A percentile compares a stretch with the other conserved stretches of the same genome.
phyloP scores from a whole-genome alignment of 2,888 invertebrate species.

The Drosophila barbarae region DNA sequence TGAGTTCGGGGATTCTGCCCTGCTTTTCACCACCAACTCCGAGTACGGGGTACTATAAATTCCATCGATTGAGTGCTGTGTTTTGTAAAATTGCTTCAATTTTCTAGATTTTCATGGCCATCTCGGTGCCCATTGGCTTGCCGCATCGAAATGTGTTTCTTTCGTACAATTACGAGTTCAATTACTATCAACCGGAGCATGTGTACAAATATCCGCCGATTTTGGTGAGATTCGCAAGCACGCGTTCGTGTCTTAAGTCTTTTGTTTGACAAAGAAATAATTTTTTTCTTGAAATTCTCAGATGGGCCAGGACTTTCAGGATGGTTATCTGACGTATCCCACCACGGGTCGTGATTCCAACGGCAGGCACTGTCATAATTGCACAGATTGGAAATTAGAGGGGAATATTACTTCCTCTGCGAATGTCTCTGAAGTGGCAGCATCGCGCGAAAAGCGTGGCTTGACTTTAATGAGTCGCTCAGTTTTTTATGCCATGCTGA shows the following conservation, averaged over 20 bases:
- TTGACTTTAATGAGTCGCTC: conserved; percentile 68
- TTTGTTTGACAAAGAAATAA: conserved; percentile 1
- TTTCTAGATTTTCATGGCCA: conserved; percentile 85
- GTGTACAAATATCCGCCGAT: conserved; percentile 70
- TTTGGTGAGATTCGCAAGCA: conserved; percentile 54
- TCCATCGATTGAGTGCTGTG: neutral
- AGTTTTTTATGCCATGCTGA: conserved; percentile 72
- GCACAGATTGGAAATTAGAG: conserved; percentile 43
- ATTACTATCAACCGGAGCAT: conserved; percentile 83
- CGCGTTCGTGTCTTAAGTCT: conserved; percentile 24
- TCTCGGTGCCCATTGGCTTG: conserved; percentile 85
- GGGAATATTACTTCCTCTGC: neutral
- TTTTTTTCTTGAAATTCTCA: neutral
- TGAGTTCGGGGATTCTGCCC: conserved; percentile 20
- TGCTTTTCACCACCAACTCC: conserved; percentile 62
- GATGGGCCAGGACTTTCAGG: conserved; percentile 61
- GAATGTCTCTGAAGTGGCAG: neutral
- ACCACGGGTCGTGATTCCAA: conserved; percentile 29
- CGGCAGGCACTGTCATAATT: conserved; percentile 50
- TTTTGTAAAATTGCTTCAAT: conserved; percentile 2
- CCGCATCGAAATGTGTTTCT: conserved; percentile 86
- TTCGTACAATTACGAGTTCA: conserved; percentile 87
- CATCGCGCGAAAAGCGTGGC: conserved; percentile 45
- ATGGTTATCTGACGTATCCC: conserved; percentile 52
- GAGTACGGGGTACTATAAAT: conserved; percentile 60